phyloP scores from a whole-genome alignment of 2,888 invertebrate species.

The Ophion slaviceki region DNA sequence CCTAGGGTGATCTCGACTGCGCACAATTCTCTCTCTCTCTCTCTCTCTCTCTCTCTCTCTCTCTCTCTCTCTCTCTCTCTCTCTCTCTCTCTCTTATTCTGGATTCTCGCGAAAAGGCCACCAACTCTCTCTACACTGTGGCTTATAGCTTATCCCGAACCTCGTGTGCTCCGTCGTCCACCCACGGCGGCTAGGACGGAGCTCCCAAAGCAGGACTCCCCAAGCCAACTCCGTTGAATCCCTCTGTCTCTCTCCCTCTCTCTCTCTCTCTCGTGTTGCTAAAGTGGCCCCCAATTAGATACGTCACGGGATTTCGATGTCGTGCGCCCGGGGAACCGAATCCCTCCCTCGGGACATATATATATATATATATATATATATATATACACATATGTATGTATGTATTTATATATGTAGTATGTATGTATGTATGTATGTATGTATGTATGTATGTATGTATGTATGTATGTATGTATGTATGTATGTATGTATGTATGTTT shows the following conservation, averaged over 20 bases:
- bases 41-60: slow-evolving; percentile 60
- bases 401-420: no score
- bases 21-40: slow-evolving; percentile 58
- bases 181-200: slow-evolving; percentile 35
- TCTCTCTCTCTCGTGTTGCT: slow-evolving; percentile 75
- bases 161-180: slow-evolving; percentile 38
- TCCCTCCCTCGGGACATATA: slow-evolving; percentile 75
- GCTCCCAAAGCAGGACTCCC: slow-evolving; percentile 45
- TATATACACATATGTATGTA: no score
- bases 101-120: slow-evolving; percentile 45
- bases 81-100: slow-evolving; percentile 18
- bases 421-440: slow-evolving; percentile 13
- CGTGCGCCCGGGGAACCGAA: slow-evolving; percentile 74
- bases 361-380: neutral
- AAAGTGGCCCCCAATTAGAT: slow-evolving; percentile 83
- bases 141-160: slow-evolving; percentile 78
- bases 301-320: slow-evolving; percentile 82
- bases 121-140: slow-evolving; percentile 67
- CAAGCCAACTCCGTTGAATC: neutral
- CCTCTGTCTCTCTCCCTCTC: slow-evolving; percentile 67
- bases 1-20: slow-evolving; percentile 79
- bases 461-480: no score
- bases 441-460: neutral
- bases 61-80: slow-evolving; percentile 67
- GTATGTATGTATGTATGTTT: slow-evolving; percentile 23